phyloP scores from a whole-genome alignment of 2,113 vertebrate genomes.

The Polyodon spathula region DNA sequence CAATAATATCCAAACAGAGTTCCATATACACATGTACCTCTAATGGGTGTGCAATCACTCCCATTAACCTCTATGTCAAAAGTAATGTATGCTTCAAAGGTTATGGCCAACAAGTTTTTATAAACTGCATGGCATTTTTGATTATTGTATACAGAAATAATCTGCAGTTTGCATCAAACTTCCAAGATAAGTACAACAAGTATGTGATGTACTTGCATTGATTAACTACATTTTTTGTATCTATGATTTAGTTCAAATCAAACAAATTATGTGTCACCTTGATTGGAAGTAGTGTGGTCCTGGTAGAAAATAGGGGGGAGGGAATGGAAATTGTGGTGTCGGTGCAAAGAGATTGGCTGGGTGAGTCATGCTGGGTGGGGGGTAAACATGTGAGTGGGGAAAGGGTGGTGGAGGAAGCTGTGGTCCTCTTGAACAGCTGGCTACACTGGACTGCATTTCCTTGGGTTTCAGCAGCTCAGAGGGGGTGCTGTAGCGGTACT shows the following conservation, averaged over 20 bases:
- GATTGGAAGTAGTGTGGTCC: conserved; percentile 52
- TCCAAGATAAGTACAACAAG: no score
- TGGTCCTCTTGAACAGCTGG: conserved; percentile 41
- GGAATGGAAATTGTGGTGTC: conserved; percentile 40
- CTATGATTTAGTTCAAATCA: not conserved
- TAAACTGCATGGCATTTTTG: no score
- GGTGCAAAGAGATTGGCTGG: conserved; percentile 34
- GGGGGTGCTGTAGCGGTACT: conserved; percentile 37
- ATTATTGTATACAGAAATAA: no score
- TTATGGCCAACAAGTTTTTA: no score
- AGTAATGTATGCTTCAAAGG: no score
- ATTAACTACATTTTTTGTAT: not conserved
- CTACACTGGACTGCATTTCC: conserved; percentile 36
- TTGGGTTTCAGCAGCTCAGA: conserved; percentile 35
- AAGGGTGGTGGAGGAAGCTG: conserved; percentile 38
- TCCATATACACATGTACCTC: no score
- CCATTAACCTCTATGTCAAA: no score
- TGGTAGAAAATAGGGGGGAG: conserved; percentile 49
- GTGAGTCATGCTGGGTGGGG: conserved; percentile 31
- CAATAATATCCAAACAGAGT: no score
- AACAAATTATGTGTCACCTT: conserved; percentile 50
- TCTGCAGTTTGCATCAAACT: no score
- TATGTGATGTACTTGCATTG: not conserved
- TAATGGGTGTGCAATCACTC: no score
- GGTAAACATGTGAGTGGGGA: conserved; percentile 39